These are phyloP conservation scores for Platycercus adscitus DNA, from an alignment of 2,113 vertebrate species.

Conservation along the genomic window DNA sequence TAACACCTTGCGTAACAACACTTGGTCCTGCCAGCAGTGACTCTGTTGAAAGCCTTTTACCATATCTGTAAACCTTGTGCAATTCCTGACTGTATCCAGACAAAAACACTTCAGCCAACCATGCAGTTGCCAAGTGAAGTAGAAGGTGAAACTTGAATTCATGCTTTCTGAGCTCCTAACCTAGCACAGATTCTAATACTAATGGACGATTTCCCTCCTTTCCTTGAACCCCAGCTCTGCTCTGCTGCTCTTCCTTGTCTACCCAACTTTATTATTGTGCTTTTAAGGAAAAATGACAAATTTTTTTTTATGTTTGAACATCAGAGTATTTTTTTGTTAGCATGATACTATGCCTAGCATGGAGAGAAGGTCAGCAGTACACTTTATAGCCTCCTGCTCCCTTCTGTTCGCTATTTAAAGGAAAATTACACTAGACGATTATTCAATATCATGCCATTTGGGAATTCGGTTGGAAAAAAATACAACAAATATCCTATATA, in stretches of 20 bases:
- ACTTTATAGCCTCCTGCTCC: background rate
- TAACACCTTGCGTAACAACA: background rate
- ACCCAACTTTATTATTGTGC: background rate
- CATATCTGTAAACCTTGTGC: background rate
- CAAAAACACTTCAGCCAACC: background rate
- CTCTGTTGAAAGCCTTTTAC: background rate
- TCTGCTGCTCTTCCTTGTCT: background rate
- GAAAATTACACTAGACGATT: background rate
- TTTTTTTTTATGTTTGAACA: background rate
- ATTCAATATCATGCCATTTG: background rate
- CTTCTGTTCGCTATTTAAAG: background rate
- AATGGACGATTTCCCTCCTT: background rate
- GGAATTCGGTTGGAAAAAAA: background rate
- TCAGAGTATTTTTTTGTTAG: background rate
- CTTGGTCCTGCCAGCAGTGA: background rate
- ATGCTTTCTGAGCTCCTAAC: background rate
- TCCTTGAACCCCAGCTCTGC: background rate
- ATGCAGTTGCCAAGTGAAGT: background rate
- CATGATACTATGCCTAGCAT: background rate
- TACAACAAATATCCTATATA: background rate
- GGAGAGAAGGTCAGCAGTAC: background rate
- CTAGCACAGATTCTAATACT: fast-evolving
- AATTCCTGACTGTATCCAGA: background rate
- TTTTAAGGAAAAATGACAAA: background rate
- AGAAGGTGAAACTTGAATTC: background rate